A percentile compares a stretch with the other conserved stretches of the same genome.
These are phyloP conservation scores for Aphaenogaster rudis DNA, from an alignment of 1,140 invertebrate species.

Conservation along the genomic window DNA sequence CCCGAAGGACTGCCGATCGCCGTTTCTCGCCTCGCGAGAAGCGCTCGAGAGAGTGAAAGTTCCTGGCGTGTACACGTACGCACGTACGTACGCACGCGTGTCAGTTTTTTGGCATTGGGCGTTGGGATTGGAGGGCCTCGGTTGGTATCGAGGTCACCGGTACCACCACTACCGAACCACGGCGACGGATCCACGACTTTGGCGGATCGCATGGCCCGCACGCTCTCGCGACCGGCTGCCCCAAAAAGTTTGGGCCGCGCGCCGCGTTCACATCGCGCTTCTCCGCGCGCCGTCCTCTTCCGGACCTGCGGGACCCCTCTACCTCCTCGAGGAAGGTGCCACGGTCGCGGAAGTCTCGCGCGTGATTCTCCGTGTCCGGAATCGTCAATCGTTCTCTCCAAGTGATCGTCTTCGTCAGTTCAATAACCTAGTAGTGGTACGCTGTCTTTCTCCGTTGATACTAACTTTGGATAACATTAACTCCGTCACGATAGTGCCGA, in stretches of 20 bases:
- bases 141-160: slow-evolving; percentile 85
- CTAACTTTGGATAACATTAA: not conserved
- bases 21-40: not conserved
- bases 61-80: slow-evolving; percentile 56
- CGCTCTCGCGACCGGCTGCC: slow-evolving; percentile 70
- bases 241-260: slow-evolving; percentile 81
- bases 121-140: slow-evolving; percentile 83
- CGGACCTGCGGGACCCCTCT: not conserved
- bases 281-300: slow-evolving; percentile 23
- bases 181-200: slow-evolving; percentile 72
- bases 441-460: not conserved
- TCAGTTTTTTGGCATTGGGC: slow-evolving; percentile 85
- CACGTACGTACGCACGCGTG: slow-evolving; percentile 52
- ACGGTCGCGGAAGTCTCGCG: slow-evolving; percentile 30
- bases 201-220: slow-evolving; percentile 80
- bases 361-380: not conserved
- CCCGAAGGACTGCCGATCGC: not conserved
- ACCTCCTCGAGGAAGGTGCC: slow-evolving; percentile 6
- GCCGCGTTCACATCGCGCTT: slow-evolving; percentile 77
- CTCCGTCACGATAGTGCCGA: not conserved
- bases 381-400: not conserved
- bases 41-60: slow-evolving; percentile 85
- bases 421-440: not conserved
- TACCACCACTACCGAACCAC: slow-evolving; percentile 83
- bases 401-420: slow-evolving; percentile 11